Base-by-base conservation (phyloP, 1,140 invertebrate species). In the Sinella curviseta region DNA sequence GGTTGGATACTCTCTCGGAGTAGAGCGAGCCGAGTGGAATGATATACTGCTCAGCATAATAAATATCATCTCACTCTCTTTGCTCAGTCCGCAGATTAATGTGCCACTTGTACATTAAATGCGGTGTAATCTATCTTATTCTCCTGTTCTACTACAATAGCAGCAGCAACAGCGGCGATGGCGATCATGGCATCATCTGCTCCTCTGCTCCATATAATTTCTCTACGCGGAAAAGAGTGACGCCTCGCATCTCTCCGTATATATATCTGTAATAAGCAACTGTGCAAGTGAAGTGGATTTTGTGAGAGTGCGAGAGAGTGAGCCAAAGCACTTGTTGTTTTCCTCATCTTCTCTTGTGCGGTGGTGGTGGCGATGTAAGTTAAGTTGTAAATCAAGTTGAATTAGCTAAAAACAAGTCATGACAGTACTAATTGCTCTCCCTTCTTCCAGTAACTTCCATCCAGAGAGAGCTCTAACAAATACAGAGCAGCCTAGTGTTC, bases 341-440 rank as follows among this genome's bases (percentile, higher is more conserved):
- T n/a, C n/a, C n/a, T n/a, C n/a, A n/a, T n/a, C n/a, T n/a, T n/a
- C 39, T 8, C 39, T 48, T 48, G 39, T 48, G 17, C 39, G 17
- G 39, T 60, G 24, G 57, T n/a, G 1, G 17, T 17, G 33, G 48
- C 35, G 54, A 54, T 57, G 73, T 65, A 30, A 80, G 17, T 26
- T 35, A 77, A 67, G 39, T 67, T 74, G 79, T 82, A 82, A 82
- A 82, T 82, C 82, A 82, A 77, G 57, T 20, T 36, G 74, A 82
- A 82, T 80, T 81, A 79, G 60, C 35, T 78, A 12, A 79, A 80
- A 82, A 82, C 82, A 82, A 82, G 79, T 48, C 82, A 55, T 80
- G 82, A 82, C 82, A 82, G 82, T 31, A 78, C 79, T 82, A 82
- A 82, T 82, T 82, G 82, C 79, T 74, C 70, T 33, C 70, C 34